Base-by-base conservation (phyloP, 2,888 invertebrate genomes). In the Volucella inanis region DNA sequence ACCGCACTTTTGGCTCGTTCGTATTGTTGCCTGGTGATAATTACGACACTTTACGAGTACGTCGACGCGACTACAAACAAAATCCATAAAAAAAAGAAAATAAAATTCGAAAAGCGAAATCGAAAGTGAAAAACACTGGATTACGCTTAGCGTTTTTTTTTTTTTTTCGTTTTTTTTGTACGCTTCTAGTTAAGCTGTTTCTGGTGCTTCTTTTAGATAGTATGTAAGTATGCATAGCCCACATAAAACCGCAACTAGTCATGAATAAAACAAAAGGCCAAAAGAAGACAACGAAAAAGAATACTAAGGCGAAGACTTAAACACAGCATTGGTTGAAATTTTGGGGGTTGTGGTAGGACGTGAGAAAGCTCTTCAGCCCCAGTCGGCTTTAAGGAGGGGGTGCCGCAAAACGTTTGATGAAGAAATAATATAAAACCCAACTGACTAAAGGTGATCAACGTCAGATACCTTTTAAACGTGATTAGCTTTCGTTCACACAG, bases 201-300 rank as follows among this genome's bases (percentile, higher is more conserved):
- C 15, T 59, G 50, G 15, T 52, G 47, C 49, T 57, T 71, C 49
- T 49, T 80, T 70, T 72, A 31, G 31, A 31, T 31, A 31, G 31
- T 31, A 6, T 31, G 31, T 6, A 6, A 6, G 31, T 31, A 31
- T 31, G 6, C 47, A 18, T 81, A 71, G 83, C 72, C 68, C 83
- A 82, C 71, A 65, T 78, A 41, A 64, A 43, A 57, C 49, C 76
- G 72, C 85, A 77, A 59, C 81, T 47, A 55, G 81, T 76, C 76
- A 85, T 85, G 85, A 80, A 85, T 85, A 81, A 85, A 72, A 85
- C 85, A 85, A 85, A 72, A 85, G 80, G 62, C 76, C 80, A 75
- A 84, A 43, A 71, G 50, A 31, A 41, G 39, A 41, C 4, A 49
- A n/a, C 57, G 41, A 31, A 31, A 6, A 31, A 6, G 31, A 31